Conservation (phyloP, 2,113 vertebrate species). For the Serilophus lunatus region DNA sequence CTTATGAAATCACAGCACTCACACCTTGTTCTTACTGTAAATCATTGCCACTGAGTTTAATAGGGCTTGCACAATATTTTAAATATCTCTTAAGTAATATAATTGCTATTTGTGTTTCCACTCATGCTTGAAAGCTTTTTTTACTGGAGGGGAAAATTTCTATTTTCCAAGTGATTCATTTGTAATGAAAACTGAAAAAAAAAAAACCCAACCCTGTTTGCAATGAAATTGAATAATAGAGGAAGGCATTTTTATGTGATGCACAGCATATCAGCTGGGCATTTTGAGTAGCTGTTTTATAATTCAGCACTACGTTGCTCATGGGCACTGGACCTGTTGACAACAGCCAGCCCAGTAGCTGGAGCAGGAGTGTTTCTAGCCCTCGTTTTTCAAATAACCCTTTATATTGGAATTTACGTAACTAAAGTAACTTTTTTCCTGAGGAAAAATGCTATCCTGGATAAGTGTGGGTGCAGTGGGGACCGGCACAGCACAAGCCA, state of each 20-base stretch:
- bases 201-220: background rate
- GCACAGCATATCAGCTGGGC: rapidly evolving
- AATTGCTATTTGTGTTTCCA: slow-evolving; percentile 20
- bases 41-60: slow-evolving; percentile 54
- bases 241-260: background rate
- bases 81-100: background rate
- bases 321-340: rapidly evolving
- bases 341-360: background rate
- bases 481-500: rapidly evolving
- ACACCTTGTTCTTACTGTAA: slow-evolving; percentile 14
- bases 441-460: background rate
- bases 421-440: background rate
- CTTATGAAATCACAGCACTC: background rate
- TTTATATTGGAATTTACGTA: background rate
- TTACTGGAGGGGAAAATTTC: background rate
- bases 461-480: background rate
- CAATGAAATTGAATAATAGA: background rate
- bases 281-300: background rate
- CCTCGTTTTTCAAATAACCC: background rate
- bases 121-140: background rate
- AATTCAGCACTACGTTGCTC: background rate
- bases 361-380: background rate
- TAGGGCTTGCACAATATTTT: background rate
- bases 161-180: slow-evolving; percentile 12
- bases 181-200: background rate